Evolutionary conservation across 1,140 invertebrate genomes (phyloP).

Genomic region (Hormaphis cornu): DNA sequence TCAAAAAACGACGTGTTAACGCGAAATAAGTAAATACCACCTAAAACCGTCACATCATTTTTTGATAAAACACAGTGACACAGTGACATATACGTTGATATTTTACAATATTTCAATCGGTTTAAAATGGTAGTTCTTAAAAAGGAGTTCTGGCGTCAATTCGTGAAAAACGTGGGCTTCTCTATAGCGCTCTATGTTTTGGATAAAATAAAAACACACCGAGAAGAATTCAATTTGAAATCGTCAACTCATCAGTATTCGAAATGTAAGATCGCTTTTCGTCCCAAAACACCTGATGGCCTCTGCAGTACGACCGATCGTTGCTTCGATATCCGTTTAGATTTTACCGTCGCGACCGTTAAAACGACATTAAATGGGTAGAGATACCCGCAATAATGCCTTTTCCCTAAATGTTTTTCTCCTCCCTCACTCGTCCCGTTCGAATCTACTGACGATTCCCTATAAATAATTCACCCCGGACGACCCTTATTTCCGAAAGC

Average conservation of each 20-base stretch:
- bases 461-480: conserved; percentile 26
- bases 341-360: neutral
- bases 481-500: conserved; percentile 3
- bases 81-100: too few species aligned
- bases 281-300: neutral
- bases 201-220: too few species aligned
- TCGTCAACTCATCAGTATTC: conserved; percentile 25
- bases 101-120: too few species aligned
- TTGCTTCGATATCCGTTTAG: neutral
- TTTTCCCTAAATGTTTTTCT: conserved; percentile 15
- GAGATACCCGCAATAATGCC: too few species aligned
- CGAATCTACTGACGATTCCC: neutral
- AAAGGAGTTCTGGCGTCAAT: too few species aligned
- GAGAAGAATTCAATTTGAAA: conserved; percentile 32
- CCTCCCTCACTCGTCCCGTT: neutral
- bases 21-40: too few species aligned
- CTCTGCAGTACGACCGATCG: neutral
- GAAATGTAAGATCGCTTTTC: neutral
- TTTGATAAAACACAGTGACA: too few species aligned
- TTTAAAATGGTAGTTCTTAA: too few species aligned
- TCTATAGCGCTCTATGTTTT: too few species aligned
- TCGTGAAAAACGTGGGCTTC: too few species aligned
- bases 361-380: conserved; percentile 25
- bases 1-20: too few species aligned
- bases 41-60: too few species aligned